Percentiles rank a stretch among this genome's conserved stretches.
These are phyloP conservation scores for Plutella xylostella DNA, from an alignment of 2,888 invertebrate genomes.

Conservation along the genomic window DNA sequence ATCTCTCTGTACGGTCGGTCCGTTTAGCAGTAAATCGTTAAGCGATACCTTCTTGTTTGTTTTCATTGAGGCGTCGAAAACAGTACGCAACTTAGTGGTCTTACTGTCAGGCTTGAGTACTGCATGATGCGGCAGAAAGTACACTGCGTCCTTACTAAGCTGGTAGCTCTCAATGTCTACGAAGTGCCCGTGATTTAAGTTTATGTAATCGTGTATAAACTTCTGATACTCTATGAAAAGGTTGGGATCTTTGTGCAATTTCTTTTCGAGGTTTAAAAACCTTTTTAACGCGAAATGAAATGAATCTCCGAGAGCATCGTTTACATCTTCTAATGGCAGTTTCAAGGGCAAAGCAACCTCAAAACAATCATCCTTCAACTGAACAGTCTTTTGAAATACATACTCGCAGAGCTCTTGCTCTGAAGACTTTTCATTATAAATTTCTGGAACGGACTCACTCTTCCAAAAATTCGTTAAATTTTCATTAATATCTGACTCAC, in stretches of 20 bases:
- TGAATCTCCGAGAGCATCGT: not conserved
- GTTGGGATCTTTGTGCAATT: conserved; percentile 10
- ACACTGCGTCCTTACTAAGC: conserved; percentile 5
- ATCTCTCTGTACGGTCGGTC: conserved; percentile 13
- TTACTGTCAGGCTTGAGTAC: conserved; percentile 10
- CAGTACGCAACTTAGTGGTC: conserved; percentile 1
- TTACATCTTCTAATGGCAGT: not conserved
- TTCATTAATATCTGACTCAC: not conserved
- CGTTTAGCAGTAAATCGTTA: conserved; percentile 12
- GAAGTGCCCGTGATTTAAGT: conserved; percentile 10
- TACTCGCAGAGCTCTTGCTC: not conserved
- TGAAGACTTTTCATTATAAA: not conserved
- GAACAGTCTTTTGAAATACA: not conserved
- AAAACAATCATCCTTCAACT: not conserved
- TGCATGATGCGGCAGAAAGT: conserved; percentile 12
- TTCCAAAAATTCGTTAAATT: not conserved
- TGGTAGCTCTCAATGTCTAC: conserved; percentile 7
- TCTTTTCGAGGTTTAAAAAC: not conserved
- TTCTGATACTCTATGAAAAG: conserved; percentile 9
- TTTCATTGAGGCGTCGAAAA: conserved; percentile 9
- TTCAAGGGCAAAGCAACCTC: not conserved
- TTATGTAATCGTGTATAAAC: conserved; percentile 12
- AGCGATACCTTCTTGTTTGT: conserved; percentile 10
- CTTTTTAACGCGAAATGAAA: not conserved
- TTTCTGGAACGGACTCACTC: not conserved